Conservation (phyloP, 2,888 invertebrate species). For the Ormyrus rosae region DNA sequence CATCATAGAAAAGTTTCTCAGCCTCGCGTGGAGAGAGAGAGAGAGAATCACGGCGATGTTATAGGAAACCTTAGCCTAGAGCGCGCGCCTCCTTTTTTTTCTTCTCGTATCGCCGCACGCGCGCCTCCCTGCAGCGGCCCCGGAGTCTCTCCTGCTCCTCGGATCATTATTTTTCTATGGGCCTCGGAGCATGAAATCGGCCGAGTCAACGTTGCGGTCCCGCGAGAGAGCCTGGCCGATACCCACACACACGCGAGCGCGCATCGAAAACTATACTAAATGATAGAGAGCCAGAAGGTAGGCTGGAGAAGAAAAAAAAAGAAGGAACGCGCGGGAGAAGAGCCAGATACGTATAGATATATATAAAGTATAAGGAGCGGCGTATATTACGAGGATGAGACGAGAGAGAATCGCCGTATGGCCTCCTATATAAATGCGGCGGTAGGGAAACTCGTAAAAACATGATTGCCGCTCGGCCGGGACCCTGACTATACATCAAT, state of each 20-base stretch:
- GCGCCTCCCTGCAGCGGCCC: constrained; percentile 47
- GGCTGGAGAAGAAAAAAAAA: neutral
- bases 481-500: constrained; percentile 53
- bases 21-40: neutral
- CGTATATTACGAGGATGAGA: constrained; percentile 29
- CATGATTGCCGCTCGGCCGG: constrained; percentile 47
- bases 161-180: constrained; percentile 54
- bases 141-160: constrained; percentile 18
- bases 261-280: constrained; percentile 33
- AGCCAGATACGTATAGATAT: no score
- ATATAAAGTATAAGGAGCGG: constrained; percentile 50
- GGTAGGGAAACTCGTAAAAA: constrained; percentile 57
- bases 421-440: constrained; percentile 42
- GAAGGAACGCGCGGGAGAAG: neutral
- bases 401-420: constrained; percentile 27
- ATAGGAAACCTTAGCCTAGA: no score
- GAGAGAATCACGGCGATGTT: no score
- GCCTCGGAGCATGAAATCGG: constrained; percentile 52
- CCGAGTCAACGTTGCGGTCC: constrained; percentile 50
- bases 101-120: constrained; percentile 7
- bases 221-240: neutral
- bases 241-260: no score
- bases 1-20: constrained; percentile 49
- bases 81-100: constrained; percentile 24
- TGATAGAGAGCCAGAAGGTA: constrained; percentile 47